Evolutionary conservation across 1,140 invertebrate species (phyloP), one percentile per base, ranked within the genome.

Genomic region (Xylocopa sonorina): DNA sequence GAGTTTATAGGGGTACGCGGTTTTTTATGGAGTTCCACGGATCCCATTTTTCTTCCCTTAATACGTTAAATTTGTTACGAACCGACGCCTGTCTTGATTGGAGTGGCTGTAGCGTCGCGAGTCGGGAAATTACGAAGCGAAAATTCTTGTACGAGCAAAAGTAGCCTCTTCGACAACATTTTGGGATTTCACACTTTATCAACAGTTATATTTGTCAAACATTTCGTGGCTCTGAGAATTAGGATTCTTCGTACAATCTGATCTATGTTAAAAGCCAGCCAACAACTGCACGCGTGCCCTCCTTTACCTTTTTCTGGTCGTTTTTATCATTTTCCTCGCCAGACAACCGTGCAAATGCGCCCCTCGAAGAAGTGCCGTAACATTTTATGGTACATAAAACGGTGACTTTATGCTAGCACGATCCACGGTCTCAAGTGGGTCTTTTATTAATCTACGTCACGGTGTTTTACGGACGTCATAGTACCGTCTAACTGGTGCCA

Each of bases 371-470:
- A 72, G 24, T 71, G 62, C 41, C 73, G 72, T 80, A 76, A 83
- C 64, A 77, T 81, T 90, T 90, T 88, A 88, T 87, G 87, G 60
- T 46, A 51, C 84, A 86, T 86, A 88, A 90, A 88, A 81, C 83
- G 83, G 87, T 85, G 76, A 87, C 81, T 90, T 90, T 88, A 89
- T 86, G 85, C 78, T 50, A 74, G 51, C 68, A 66, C 51, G 76
- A 64, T 51, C 67, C 55, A 48, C 77, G 58, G 57, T 78, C 68
- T 84, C 78, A 76, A 67, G 57, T 82, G 69, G 41, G 32, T 57
- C 84, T 82, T 82, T 82, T 86, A 85, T 86, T 85, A 89, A 90
- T 89, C 83, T 87, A 87, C 86, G 84, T 89, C 84, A 88, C 72
- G 81, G 81, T 87, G 84, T 87, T 90, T 89, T 88, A 90, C 83